Base-by-base conservation (phyloP, 2,888 invertebrate genomes). In the Branchinecta sandiegonensis region DNA sequence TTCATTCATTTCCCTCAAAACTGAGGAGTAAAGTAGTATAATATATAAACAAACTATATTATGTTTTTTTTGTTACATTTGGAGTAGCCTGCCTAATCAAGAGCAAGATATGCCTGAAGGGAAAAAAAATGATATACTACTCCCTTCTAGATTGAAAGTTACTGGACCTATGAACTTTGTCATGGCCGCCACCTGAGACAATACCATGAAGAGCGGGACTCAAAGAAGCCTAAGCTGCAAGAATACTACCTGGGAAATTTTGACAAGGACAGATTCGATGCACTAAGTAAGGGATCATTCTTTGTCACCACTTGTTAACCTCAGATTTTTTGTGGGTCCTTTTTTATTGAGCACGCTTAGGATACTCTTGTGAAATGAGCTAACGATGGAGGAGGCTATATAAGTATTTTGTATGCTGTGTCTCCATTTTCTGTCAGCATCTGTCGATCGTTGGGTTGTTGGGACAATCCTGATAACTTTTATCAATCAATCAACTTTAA, bases 131-230 rank as follows among this genome's bases (percentile, higher is more conserved):
- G 2, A 37, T 5, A 37, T 37, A 37, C 6, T 4, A 37, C 69
- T 67, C 47, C 48, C 67, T 72, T 73, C n/a, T 72, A 83, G 82
- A 79, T 92, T 67, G 94, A 93, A 76, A 86, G 88, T 4, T 96
- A 94, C 76, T 96, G 96, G 96, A 92, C 92, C 0, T 96, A 96
- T 77, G 94, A 96, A 78, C 84, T 96, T 47, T 96, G 96, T 75
- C 96, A 96, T 78, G 95, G 95, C 0, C 83, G 85, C 73, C 89
- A 88, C 77, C 85, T 97, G 5, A 83, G 91, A 46, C 97, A 99
- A 77, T 99, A 91, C 77, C 96, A 99, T 77, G 96, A 97, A 77
- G 93, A 94, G 74, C 84, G 92, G 73, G 94, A 94, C 77, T 88
- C 86, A n/a, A 87, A 90, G 79, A 84, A 86, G 76, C 83, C 89